Evolutionary conservation across 2,888 invertebrate species (phyloP).

Genomic region (Alitta virens): DNA sequence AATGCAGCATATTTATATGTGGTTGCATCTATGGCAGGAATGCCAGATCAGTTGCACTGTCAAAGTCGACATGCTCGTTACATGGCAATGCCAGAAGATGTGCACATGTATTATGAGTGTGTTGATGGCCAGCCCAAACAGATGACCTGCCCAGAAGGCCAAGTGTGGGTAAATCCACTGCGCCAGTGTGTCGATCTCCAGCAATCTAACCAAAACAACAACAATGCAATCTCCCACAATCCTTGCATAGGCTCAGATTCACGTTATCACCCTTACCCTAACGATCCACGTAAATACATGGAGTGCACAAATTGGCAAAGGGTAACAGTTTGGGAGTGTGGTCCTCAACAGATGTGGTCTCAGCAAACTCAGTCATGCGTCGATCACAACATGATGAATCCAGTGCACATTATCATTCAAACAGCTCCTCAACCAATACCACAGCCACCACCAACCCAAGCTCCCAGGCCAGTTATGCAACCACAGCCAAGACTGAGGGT

Average conservation of each 20-base stretch:
- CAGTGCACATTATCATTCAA: background rate
- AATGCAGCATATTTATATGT: no score
- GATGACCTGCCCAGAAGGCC: background rate
- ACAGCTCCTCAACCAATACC: background rate
- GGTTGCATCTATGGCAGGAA: no score
- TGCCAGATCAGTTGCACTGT: background rate
- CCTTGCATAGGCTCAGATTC: constrained; percentile 17
- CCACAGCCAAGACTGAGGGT: background rate
- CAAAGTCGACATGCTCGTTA: background rate
- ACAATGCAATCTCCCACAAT: background rate
- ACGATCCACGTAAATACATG: constrained; percentile 34
- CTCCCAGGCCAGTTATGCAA: background rate
- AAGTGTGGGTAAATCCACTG: constrained; percentile 16
- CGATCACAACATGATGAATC: background rate
- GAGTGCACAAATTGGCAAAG: constrained; percentile 35
- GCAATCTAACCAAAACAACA: background rate
- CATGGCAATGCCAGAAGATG: constrained; percentile 9
- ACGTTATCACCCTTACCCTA: constrained; percentile 35
- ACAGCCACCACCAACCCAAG: background rate
- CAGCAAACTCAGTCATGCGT: constrained; percentile 15
- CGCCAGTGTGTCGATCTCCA: constrained; percentile 6
- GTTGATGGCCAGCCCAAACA: background rate
- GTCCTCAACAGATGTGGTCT: constrained; percentile 10
- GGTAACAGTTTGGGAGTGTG: constrained; percentile 13
- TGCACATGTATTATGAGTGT: constrained; percentile 20